These are phyloP conservation scores for Ariolimax columbianus DNA, from an alignment of 2,888 invertebrate species.

Conservation along the genomic window DNA sequence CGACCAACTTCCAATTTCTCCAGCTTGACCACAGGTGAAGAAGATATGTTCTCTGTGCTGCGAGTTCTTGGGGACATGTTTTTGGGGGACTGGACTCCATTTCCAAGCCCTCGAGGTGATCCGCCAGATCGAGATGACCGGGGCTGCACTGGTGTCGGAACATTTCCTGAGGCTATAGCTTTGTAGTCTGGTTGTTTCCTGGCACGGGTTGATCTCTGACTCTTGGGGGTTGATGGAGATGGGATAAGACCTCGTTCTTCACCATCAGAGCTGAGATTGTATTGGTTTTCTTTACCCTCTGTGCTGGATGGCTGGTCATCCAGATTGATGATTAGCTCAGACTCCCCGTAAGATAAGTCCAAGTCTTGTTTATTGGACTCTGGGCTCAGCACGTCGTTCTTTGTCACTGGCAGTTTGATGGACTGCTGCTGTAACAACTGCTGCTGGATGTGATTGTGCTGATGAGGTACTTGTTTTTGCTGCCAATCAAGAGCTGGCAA, in stretches of 20 bases:
- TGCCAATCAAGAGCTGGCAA: conserved; percentile 7
- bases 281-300: conserved; percentile 54
- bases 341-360: conserved; percentile 55
- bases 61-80: conserved; percentile 49
- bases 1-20: conserved; percentile 62
- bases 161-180: conserved; percentile 62
- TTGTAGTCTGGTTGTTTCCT: conserved; percentile 67
- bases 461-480: conserved; percentile 18
- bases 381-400: conserved; percentile 51
- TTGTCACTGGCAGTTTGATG: not conserved
- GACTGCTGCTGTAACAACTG: conserved; percentile 15
- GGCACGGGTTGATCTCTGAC: conserved; percentile 60
- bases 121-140: conserved; percentile 57
- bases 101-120: conserved; percentile 55
- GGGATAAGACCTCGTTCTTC: conserved; percentile 48
- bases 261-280: conserved; percentile 51
- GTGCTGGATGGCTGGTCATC: conserved; percentile 54
- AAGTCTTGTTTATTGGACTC: conserved; percentile 52
- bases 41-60: conserved; percentile 60
- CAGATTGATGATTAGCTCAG: conserved; percentile 55
- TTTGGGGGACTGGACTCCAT: conserved; percentile 55
- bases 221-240: conserved; percentile 49
- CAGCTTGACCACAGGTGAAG: conserved; percentile 66
- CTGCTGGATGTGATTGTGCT: conserved; percentile 3
- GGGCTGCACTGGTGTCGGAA: conserved; percentile 50